Evolutionary conservation across 2,888 invertebrate genomes (phyloP).

Genomic region (Eumerus sabulonum): DNA sequence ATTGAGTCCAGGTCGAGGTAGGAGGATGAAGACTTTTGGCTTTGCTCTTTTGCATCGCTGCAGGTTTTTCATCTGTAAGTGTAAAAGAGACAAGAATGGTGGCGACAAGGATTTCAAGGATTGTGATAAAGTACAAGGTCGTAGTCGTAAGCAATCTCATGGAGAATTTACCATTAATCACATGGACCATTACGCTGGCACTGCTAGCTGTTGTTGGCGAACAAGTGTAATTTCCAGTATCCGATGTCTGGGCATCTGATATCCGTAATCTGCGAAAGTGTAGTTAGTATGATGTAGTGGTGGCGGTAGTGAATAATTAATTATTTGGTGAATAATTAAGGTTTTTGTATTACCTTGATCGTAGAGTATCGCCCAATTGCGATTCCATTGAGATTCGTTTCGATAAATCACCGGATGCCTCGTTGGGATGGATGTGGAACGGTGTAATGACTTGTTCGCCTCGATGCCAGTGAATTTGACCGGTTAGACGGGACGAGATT

Average conservation of each 20-base stretch:
- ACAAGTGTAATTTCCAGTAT: conserved; percentile 94
- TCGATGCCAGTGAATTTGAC: conserved; percentile 86
- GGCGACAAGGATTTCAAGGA: no score
- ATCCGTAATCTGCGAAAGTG: conserved; percentile 82
- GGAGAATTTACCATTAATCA: conserved; percentile 87
- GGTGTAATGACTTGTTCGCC: conserved; percentile 79
- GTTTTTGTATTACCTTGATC: conserved; percentile 80
- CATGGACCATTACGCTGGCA: conserved; percentile 91
- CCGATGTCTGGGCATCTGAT: conserved; percentile 85
- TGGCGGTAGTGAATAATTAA: conserved; percentile 15
- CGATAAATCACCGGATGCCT: conserved; percentile 74
- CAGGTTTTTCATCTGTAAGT: conserved; percentile 89
- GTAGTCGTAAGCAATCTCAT: conserved; percentile 27
- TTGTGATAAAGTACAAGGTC: background rate
- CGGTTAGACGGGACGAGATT: conserved; percentile 82
- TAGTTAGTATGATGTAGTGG: no score
- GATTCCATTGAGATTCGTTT: conserved; percentile 77
- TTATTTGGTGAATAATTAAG: conserved; percentile 30
- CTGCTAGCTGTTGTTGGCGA: conserved; percentile 91
- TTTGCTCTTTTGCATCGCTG: conserved; percentile 90
- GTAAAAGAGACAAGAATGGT: conserved; percentile 50
- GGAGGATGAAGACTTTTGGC: background rate
- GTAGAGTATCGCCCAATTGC: conserved; percentile 84
- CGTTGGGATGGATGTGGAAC: conserved; percentile 72
- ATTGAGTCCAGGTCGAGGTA: background rate